Percentiles rank a stretch among this genome's conserved stretches.
These are phyloP conservation scores for Enteromius thamalakanensis DNA, from an alignment of 2,797 vertebrate species.

Conservation along the genomic window DNA sequence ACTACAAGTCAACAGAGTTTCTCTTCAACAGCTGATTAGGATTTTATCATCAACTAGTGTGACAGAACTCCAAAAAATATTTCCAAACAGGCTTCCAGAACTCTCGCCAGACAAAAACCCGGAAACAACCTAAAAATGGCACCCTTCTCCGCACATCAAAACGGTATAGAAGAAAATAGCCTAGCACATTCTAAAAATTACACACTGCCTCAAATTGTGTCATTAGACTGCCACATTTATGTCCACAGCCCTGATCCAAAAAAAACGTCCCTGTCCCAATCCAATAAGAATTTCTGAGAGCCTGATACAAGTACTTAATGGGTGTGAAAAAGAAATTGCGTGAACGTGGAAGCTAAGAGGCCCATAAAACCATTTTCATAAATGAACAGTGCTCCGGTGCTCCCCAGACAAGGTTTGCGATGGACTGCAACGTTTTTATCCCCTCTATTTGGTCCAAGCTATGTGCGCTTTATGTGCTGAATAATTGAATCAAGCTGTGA, in stretches of 20 bases:
- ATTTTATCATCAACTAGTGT: too few species aligned
- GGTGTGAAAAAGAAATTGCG: conserved; percentile 45
- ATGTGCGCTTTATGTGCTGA: conserved; percentile 31
- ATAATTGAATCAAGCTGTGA: conserved; percentile 46
- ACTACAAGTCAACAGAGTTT: too few species aligned
- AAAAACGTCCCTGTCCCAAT: background rate
- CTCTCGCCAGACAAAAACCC: background rate
- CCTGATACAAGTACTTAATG: conserved; percentile 46
- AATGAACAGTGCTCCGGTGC: conserved; percentile 39
- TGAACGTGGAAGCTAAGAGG: conserved; percentile 12
- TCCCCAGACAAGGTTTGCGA: conserved; percentile 39
- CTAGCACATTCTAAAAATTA: background rate
- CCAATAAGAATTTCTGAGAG: conserved; percentile 37
- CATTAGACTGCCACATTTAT: background rate
- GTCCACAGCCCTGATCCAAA: background rate
- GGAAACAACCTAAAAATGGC: background rate
- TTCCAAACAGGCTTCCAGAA: background rate
- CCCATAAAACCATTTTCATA: conserved; percentile 44
- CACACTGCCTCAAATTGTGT: background rate
- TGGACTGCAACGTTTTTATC: conserved; percentile 34
- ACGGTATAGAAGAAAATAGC: background rate
- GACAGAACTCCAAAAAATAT: background rate
- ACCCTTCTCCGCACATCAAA: background rate
- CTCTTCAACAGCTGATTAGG: too few species aligned
- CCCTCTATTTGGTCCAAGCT: conserved; percentile 39